phyloP scores from a whole-genome alignment of 2,888 invertebrate genomes.

The Pollenia amentaria region DNA sequence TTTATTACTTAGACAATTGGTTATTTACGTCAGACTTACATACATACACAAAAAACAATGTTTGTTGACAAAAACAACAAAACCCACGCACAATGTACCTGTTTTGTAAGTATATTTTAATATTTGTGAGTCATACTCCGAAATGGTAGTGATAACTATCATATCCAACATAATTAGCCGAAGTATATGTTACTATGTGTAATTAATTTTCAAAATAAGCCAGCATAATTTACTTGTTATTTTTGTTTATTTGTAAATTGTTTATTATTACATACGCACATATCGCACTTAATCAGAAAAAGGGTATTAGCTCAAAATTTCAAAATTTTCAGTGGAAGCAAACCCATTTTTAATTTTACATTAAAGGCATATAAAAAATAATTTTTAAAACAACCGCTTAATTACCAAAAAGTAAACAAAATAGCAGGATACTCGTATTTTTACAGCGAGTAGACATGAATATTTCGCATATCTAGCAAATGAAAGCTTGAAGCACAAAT shows the following conservation, averaged over 20 bases:
- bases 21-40: background rate
- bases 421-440: no score
- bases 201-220: background rate
- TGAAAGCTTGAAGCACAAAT: no score
- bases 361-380: no score
- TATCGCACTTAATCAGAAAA: no score
- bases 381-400: no score
- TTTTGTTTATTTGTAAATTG: background rate
- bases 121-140: background rate
- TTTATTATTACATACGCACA: no score
- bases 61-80: background rate
- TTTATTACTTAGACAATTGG: background rate
- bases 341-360: no score
- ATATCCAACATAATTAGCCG: constrained; percentile 11
- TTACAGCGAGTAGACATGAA: no score
- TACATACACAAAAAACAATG: background rate
- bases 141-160: background rate
- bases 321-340: no score
- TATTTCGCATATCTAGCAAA: no score
- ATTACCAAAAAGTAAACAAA: no score
- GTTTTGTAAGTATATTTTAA: constrained; percentile 5
- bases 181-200: background rate
- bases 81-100: background rate
- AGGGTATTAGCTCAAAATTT: no score
- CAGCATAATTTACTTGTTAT: constrained; percentile 32